Evolutionary conservation across 2,113 vertebrate species (phyloP), one percentile per base, ranked within the genome.

Genomic region (Pterophyllum scalare): DNA sequence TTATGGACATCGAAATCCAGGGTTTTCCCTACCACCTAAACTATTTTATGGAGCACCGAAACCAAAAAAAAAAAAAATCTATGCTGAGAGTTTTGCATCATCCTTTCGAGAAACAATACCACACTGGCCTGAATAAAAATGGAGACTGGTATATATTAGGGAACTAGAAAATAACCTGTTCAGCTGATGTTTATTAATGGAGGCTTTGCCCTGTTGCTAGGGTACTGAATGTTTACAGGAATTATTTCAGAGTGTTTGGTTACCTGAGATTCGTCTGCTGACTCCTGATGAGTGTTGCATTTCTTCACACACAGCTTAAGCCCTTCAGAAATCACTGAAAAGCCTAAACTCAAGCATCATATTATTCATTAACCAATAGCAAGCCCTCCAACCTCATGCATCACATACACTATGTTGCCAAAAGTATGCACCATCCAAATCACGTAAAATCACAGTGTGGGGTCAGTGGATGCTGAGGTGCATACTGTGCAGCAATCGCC

Each of bases 301-400:
- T 7, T 15, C 5, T 17, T 52, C 43, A 46, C 43, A 46, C 43
- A 46, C 14, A 0, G 12, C 40, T 5, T 43, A 13, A 43, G 40
- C 12, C 40, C 43, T 6, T 5, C 64, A 49, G 24, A 70, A 70
- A 28, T 22, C 64, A 46, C 40, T 46, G 24, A 46, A 52, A 70
- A 46, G 14, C 43, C 13, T 14, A 5, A 49, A 49, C 46, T 49
- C 46, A 49, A 31, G 46, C 26, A 20, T 54, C 52, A 31, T n/a
- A 0, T 0, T 31, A 72, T 31, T n/a, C 1, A 54, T 54, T n/a
- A 14, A 54, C 46, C 17, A 0, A n/a, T 0, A 10, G 54, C 17
- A 31, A 31, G 0, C 52, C 24, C 17, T 9, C 26, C 67, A 54
- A n/a, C 26, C 26, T 33, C 43, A 72, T 72, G 26, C 43, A 13